Base-by-base conservation (phyloP, 2,888 invertebrate species). In the Alloscopus bannaensis region DNA sequence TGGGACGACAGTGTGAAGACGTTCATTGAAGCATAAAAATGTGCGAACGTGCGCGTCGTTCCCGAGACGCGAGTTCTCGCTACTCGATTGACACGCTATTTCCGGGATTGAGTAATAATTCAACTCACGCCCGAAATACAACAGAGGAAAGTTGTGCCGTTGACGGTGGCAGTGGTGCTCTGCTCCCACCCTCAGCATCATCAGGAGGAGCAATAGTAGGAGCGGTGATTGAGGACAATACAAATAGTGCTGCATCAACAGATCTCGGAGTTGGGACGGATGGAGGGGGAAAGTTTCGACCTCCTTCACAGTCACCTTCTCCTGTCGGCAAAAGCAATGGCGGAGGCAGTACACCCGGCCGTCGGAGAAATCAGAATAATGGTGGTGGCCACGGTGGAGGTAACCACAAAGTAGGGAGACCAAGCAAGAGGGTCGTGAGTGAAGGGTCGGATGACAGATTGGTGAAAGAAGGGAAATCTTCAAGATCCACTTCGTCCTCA, bases 31-130 rank as follows among this genome's bases (percentile, higher is more conserved):
- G 76, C 80, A 75, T 78, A 73, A 78, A 77, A 78, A 85, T 85
- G 84, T 81, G 83, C 69, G 85, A 85, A 72, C 83, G 85, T 78
- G 82, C 80, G 59, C 81, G 85, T 22, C 81, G 85, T 45, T 81
- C 82, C 45, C 84, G 85, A 79, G 85, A 85, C 79, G 84, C 83
- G 20, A 84, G 84, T 66, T 79, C 78, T 76, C 85, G 85, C 69
- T 85, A 85, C 80, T 83, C 84, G 45, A 85, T 85, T 66, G 85
- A 85, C 84, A 84, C 83, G 70, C 82, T 85, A 75, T 85, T 85
- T 73, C 83, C 85, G 68, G 84, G 84, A 81, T 77, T 84, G 80
- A 81, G 82, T 73, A 82, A 82, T 80, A 82, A 82, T 80, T 82
- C 82, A 76, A 65, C 77, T 77, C 80, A 77, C 80, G 72, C 80